A percentile compares a stretch with the other conserved stretches of the same genome.
Evolutionary conservation across 2,113 vertebrate species (phyloP).

Genomic region (Aegotheles bennettii): DNA sequence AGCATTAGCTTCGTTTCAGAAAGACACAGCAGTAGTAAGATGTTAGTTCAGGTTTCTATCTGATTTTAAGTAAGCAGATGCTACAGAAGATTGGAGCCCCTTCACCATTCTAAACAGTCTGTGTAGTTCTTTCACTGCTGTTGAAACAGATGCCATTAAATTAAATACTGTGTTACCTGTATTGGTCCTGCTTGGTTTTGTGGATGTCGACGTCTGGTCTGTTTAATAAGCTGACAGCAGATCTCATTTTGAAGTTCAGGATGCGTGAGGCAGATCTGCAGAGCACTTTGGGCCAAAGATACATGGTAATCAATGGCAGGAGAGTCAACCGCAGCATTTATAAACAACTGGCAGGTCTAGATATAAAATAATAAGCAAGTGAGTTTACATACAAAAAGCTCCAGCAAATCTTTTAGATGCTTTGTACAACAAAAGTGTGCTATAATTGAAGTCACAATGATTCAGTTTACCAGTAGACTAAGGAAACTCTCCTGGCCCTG

Average conservation of each 20-base stretch:
- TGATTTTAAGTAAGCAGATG: not conserved
- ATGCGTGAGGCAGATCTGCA: slow-evolving; percentile 93
- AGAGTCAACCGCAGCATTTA: slow-evolving; percentile 93
- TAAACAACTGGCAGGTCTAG: slow-evolving; percentile 97
- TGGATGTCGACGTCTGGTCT: slow-evolving; percentile 86
- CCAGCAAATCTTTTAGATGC: not conserved
- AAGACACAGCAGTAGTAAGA: not conserved
- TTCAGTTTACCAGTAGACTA: not conserved
- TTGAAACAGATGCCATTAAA: not conserved
- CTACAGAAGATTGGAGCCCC: not conserved
- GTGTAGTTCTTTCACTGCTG: not conserved
- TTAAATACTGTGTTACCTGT: slow-evolving; percentile 77
- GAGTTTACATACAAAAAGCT: not conserved
- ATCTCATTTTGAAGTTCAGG: slow-evolving; percentile 97
- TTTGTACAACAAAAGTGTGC: not conserved
- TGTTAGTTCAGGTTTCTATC: not conserved
- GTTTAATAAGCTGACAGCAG: slow-evolving; percentile 96
- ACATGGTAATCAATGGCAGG: slow-evolving; percentile 98
- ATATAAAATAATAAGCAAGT: slow-evolving; percentile 34
- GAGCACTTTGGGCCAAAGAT: slow-evolving; percentile 93
- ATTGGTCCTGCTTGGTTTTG: slow-evolving; percentile 84
- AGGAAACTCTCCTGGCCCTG: not conserved
- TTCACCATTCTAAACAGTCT: not conserved
- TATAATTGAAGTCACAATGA: not conserved
- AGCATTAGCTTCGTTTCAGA: not conserved